Base-by-base conservation (phyloP, 2,888 invertebrate genomes). In the Drosophila dives region DNA sequence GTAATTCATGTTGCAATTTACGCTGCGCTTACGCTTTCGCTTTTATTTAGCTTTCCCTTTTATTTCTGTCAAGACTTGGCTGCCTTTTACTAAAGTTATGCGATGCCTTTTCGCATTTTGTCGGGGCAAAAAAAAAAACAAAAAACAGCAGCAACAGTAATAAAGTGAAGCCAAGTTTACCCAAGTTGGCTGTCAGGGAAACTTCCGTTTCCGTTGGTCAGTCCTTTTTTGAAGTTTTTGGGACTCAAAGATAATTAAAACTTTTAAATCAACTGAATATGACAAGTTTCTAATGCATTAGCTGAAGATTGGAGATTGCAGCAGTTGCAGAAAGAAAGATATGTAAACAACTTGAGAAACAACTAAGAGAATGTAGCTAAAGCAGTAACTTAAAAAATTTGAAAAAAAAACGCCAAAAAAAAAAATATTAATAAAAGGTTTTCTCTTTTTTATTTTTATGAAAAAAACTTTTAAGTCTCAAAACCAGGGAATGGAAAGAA, bases 1-100 rank as follows among this genome's bases (percentile, higher is more conserved):
- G 84, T 77, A 75, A 89, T 87, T 89, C 85, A 85, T 76, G 72
- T 81, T 85, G 90, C 85, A 85, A 87, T 85, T 87, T 81, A 64
- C 70, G 69, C 76, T 76, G 85, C 84, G 79, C 71, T 79, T 89
- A 89, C 81, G 60, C 70, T 63, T 61, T 55, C 54, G 23, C 51
- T 26, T 64, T 59, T 17, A 33, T 38, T 56, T 55, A 60, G 45
- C 36, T 54, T 56, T 40, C 3, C 11, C n/a, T 26, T 70, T 55
- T 17, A 42, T 26, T 40, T 11, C 66, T 20, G 48, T 36, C 36
- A 54, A 49, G 54, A 60, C 36, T 38, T 49, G 42, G 45, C 33
- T 55, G 61, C 33, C 38, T 65, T 80, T 66, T 55, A 58, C 29
- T 29, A 59, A 76, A 68, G 45, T 78, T 72, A 36, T 23, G 59